phyloP scores from a whole-genome alignment of 2,888 invertebrate species.

The Encarsia formosa region DNA sequence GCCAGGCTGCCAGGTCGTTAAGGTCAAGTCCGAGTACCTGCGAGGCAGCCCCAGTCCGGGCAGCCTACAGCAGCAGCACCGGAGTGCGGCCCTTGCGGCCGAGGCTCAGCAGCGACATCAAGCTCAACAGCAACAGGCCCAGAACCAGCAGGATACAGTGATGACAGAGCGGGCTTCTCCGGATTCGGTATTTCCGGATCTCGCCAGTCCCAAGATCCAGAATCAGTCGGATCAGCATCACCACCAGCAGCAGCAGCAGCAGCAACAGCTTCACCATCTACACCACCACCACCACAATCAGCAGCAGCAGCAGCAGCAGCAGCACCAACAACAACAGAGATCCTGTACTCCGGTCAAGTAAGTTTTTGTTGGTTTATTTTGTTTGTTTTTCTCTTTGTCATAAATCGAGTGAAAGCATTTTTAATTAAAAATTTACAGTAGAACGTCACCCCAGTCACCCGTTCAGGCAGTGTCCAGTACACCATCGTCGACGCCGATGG shows the following conservation, averaged over 20 bases:
- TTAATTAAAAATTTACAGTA: constrained; percentile 19
- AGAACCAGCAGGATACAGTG: constrained; percentile 24
- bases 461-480: constrained; percentile 49
- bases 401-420: not conserved
- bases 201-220: constrained; percentile 49
- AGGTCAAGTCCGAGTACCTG: constrained; percentile 49
- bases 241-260: constrained; percentile 38
- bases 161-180: constrained; percentile 57
- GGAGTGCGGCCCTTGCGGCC: constrained; percentile 49
- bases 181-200: constrained; percentile 60
- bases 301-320: constrained; percentile 43
- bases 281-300: constrained; percentile 41
- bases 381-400: no score
- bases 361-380: no score
- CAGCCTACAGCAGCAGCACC: constrained; percentile 57
- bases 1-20: constrained; percentile 56
- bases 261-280: constrained; percentile 37
- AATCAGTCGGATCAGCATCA: constrained; percentile 22
- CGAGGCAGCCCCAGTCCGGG: constrained; percentile 58
- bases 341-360: constrained; percentile 44
- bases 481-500: constrained; percentile 47
- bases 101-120: constrained; percentile 43
- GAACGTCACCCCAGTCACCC: constrained; percentile 55
- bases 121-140: constrained; percentile 34
- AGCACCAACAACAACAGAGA: constrained; percentile 36